phyloP scores from a whole-genome alignment of 2,113 vertebrate genomes.

The Hemicordylus capensis region DNA sequence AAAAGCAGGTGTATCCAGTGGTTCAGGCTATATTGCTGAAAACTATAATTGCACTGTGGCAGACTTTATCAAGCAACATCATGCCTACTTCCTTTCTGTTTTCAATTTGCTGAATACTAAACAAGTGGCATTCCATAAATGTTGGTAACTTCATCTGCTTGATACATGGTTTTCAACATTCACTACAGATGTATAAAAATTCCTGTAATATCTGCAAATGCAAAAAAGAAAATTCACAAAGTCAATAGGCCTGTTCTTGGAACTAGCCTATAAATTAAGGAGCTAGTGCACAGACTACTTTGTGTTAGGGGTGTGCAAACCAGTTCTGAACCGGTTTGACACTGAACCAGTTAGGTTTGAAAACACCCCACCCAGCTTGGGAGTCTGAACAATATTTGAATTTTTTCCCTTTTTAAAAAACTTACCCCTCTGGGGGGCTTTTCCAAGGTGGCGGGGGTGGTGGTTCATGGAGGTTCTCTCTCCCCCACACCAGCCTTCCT shows the following conservation, averaged over 20 bases:
- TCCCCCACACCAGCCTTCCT: no score
- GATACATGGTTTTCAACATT: constrained; percentile 38
- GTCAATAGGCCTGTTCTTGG: neutral
- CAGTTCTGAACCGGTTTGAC: no score
- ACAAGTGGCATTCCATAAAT: constrained; percentile 23
- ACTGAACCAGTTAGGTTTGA: no score
- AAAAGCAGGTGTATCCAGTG: constrained; percentile 50
- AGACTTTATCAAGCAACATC: constrained; percentile 3
- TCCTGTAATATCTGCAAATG: neutral
- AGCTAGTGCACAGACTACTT: no score
- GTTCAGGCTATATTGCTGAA: constrained; percentile 39
- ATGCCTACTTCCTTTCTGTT: constrained; percentile 43
- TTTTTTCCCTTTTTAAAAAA: no score
- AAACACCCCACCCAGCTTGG: no score
- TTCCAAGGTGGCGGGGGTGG: no score
- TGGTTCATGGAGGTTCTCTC: no score
- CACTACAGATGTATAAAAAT: constrained; percentile 21
- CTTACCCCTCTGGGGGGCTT: no score
- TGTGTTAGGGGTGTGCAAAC: no score
- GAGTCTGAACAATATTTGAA: no score
- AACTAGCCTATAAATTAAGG: neutral
- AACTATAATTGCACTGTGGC: constrained; percentile 56
- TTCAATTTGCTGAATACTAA: constrained; percentile 13
- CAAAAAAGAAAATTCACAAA: neutral
- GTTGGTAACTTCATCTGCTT: constrained; percentile 15